Percentiles rank a stretch among this genome's conserved stretches.
Conservation (phyloP, 2,797 vertebrate genomes). For the Paratrypauchen microcephalus region DNA sequence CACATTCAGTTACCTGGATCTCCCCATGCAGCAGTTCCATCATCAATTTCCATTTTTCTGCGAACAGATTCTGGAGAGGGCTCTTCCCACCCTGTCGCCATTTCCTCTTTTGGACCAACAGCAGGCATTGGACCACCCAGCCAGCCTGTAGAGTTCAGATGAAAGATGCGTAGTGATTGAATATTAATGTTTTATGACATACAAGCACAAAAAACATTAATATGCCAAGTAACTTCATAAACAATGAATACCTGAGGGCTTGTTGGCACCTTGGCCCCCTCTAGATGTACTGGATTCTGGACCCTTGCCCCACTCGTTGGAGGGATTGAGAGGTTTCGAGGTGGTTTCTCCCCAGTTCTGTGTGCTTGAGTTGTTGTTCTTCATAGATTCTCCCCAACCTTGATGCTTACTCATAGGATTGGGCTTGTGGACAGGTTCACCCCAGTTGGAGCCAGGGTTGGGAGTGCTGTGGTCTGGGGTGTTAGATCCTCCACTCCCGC, state of each 20-base stretch:
- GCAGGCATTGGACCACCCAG: slow-evolving; percentile 86
- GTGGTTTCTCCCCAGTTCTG: slow-evolving; percentile 85
- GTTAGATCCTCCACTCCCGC: slow-evolving; percentile 74
- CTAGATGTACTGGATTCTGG: slow-evolving; percentile 80
- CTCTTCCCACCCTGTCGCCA: slow-evolving; percentile 93
- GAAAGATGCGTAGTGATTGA: not conserved
- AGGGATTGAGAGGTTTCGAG: slow-evolving; percentile 74
- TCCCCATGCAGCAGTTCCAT: slow-evolving; percentile 96
- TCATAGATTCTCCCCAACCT: slow-evolving; percentile 83
- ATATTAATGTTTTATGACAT: not conserved
- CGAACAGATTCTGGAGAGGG: slow-evolving; percentile 94
- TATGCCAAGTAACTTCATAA: not conserved
- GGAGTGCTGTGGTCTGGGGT: slow-evolving; percentile 79
- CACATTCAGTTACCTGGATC: slow-evolving; percentile 80
- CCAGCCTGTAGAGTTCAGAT: slow-evolving; percentile 78
- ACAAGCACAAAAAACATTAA: not conserved
- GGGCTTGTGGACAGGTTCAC: slow-evolving; percentile 81
- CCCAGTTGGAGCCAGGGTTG: slow-evolving; percentile 80
- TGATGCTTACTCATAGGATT: slow-evolving; percentile 78
- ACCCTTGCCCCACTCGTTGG: slow-evolving; percentile 87
- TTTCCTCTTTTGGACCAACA: slow-evolving; percentile 82
- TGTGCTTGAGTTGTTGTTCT: slow-evolving; percentile 78
- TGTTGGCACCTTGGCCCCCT: slow-evolving; percentile 76
- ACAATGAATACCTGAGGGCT: slow-evolving; percentile 72
- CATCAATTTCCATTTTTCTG: slow-evolving; percentile 95